A percentile compares a stretch with the other conserved stretches of the same genome.
Conservation (phyloP, 92 coral and sea anemone genomes). For the Zoanthus gigantus region DNA sequence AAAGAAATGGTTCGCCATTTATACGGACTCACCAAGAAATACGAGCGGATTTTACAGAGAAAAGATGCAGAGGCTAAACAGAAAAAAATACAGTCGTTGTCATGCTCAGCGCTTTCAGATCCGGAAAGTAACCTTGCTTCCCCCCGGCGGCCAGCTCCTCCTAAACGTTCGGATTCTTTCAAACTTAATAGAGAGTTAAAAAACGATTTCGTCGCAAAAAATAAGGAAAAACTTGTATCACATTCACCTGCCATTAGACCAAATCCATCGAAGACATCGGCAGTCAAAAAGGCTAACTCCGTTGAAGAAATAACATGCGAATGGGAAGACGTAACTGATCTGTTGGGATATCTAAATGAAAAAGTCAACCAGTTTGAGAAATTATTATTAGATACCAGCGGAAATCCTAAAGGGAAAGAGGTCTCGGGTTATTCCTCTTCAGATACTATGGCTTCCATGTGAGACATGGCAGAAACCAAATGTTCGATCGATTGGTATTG, state of each 20-base stretch:
- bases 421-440: slow-evolving; percentile 82
- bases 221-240: slow-evolving; percentile 53
- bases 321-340: slow-evolving; percentile 95
- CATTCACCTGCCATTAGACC: slow-evolving; percentile 37
- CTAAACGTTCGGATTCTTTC: slow-evolving; percentile 89
- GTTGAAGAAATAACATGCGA: slow-evolving; percentile 71
- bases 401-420: slow-evolving; percentile 68
- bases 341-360: slow-evolving; percentile 86
- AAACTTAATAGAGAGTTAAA: slow-evolving; percentile 70
- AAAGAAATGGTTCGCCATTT: slow-evolving; percentile 88
- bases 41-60: slow-evolving; percentile 90
- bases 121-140: slow-evolving; percentile 46
- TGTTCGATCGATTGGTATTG: background rate
- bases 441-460: slow-evolving; percentile 75
- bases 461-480: background rate
- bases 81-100: slow-evolving; percentile 38
- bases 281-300: slow-evolving; percentile 59
- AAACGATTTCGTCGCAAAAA: slow-evolving; percentile 63
- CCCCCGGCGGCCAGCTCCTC: slow-evolving; percentile 82
- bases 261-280: slow-evolving; percentile 52
- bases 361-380: slow-evolving; percentile 93
- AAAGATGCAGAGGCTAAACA: slow-evolving; percentile 87
- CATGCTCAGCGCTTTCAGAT: slow-evolving; percentile 42
- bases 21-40: slow-evolving; percentile 84
- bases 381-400: slow-evolving; percentile 83